A percentile compares a stretch with the other conserved stretches of the same genome.
Evolutionary conservation across 2,797 vertebrate genomes (phyloP).

Genomic region (Vultur gryphus): DNA sequence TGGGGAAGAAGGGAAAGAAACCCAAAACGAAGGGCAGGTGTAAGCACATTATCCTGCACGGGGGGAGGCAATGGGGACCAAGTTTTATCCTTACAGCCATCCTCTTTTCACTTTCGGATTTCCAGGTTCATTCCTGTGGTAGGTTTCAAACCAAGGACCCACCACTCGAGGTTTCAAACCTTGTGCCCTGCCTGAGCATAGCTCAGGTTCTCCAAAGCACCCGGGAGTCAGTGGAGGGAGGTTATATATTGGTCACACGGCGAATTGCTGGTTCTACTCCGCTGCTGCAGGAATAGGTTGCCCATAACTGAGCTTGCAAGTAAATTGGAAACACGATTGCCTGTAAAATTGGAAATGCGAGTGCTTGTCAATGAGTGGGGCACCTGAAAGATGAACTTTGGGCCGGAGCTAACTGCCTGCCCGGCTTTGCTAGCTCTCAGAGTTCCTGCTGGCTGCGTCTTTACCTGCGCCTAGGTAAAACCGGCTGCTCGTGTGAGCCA

Average conservation of each 20-base stretch:
- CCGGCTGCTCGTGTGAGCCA: neutral
- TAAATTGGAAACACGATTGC: neutral
- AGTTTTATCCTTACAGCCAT: neutral
- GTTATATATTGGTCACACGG: neutral
- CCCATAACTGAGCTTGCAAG: neutral
- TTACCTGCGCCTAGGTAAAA: neutral
- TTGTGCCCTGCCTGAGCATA: neutral
- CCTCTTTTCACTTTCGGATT: neutral
- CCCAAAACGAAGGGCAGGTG: neutral
- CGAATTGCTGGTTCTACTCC: fast-evolving
- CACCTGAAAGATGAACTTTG: neutral
- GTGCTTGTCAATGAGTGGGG: neutral
- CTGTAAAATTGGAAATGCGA: neutral
- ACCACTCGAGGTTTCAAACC: neutral
- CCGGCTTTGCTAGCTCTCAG: neutral
- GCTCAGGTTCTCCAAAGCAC: neutral
- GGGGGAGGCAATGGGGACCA: neutral
- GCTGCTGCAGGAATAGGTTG: neutral
- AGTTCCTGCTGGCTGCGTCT: neutral
- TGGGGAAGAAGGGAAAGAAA: neutral
- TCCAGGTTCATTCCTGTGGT: neutral
- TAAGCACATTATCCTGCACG: neutral
- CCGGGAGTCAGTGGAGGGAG: fast-evolving
- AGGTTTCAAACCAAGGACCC: neutral
- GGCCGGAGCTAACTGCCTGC: neutral